These are phyloP conservation scores for Blennius ocellaris DNA, from an alignment of 2,113 vertebrate genomes.

Conservation along the genomic window DNA sequence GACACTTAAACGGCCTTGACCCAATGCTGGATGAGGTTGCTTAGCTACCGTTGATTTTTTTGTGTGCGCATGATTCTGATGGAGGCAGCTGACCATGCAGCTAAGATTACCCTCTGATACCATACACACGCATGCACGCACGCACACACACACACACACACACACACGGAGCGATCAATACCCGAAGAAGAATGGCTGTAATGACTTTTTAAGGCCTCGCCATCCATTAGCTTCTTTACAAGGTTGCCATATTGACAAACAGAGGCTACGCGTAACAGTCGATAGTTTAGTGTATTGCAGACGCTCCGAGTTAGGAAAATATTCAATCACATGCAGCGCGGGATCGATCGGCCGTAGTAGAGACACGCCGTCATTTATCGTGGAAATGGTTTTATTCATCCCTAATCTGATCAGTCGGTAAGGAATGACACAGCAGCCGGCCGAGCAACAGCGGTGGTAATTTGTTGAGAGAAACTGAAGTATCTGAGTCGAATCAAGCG, in stretches of 20 bases:
- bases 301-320: slow-evolving; percentile 65
- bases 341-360: slow-evolving; percentile 68
- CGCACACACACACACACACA: slow-evolving; percentile 14
- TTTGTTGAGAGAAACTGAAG: too few species aligned
- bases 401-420: too few species aligned
- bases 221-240: slow-evolving; percentile 70
- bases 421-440: too few species aligned
- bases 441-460: too few species aligned
- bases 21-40: slow-evolving; percentile 43
- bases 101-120: slow-evolving; percentile 64
- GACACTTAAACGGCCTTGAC: slow-evolving; percentile 15
- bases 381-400: too few species aligned
- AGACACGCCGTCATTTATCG: slow-evolving; percentile 48
- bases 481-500: too few species aligned
- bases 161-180: slow-evolving; percentile 60
- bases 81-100: slow-evolving; percentile 45
- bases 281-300: slow-evolving; percentile 61
- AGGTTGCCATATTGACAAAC: slow-evolving; percentile 76
- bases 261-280: slow-evolving; percentile 63
- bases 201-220: slow-evolving; percentile 76
- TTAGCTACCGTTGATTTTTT: slow-evolving; percentile 46
- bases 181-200: slow-evolving; percentile 68
- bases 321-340: slow-evolving; percentile 53
- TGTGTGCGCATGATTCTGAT: slow-evolving; percentile 15
- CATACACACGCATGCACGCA: slow-evolving; percentile 28